Evolutionary conservation across 1,140 invertebrate genomes (phyloP).

Genomic region (Chrysomallon squamiferum): DNA sequence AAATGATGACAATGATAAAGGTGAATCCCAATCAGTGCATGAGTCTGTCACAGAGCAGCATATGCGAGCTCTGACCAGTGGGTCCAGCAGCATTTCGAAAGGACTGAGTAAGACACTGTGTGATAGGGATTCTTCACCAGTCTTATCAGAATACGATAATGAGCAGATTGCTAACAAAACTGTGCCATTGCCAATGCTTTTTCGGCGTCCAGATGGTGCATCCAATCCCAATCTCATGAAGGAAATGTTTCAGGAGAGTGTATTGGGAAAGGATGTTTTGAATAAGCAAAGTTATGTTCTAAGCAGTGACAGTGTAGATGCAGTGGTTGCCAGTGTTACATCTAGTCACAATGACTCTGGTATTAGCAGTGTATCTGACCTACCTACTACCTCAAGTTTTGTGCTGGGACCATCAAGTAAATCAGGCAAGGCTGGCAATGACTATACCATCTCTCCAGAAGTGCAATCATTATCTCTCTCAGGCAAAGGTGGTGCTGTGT

Average conservation of each 20-base stretch:
- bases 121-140: constrained; percentile 13
- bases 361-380: constrained; percentile 8
- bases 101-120: background rate
- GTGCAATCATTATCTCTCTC: constrained; percentile 8
- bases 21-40: constrained; percentile 12
- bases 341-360: constrained; percentile 8
- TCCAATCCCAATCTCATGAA: constrained; percentile 82
- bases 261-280: background rate
- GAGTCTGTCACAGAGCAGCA: constrained; percentile 4
- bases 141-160: constrained; percentile 8
- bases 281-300: constrained; percentile 4
- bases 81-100: background rate
- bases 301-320: background rate
- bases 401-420: constrained; percentile 3
- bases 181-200: constrained; percentile 30
- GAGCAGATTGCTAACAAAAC: constrained; percentile 13
- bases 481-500: constrained; percentile 7
- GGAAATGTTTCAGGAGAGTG: constrained; percentile 28
- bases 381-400: constrained; percentile 19
- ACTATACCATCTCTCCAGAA: constrained; percentile 8
- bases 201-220: constrained; percentile 83
- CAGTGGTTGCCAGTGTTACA: constrained; percentile 9
- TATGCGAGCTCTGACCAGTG: constrained; percentile 2
- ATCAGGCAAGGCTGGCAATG: background rate
- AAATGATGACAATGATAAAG: constrained; percentile 14